A percentile compares a stretch with the other conserved stretches of the same genome.
Evolutionary conservation across 2,113 vertebrate genomes (phyloP).

Genomic region (Cyanoderma ruficeps): DNA sequence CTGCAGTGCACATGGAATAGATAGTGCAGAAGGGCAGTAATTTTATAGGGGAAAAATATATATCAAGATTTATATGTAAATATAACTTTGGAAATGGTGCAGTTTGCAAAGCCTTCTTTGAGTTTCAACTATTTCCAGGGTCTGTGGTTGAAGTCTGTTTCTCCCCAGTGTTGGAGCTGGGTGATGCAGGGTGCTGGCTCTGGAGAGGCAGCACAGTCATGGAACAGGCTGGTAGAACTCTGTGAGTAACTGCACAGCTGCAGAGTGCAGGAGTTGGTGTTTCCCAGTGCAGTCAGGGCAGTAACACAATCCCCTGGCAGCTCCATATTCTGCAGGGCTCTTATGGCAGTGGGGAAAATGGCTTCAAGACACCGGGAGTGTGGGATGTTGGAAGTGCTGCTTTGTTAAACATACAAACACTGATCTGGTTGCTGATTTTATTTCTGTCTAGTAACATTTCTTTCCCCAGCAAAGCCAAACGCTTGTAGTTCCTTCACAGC

Average conservation of each 20-base stretch:
- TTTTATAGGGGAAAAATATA: neutral
- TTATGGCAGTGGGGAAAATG: neutral
- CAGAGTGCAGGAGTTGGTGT: neutral
- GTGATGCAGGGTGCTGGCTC: neutral
- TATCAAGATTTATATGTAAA: neutral
- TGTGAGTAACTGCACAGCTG: neutral
- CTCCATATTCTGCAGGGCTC: slow-evolving; percentile 4
- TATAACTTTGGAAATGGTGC: neutral
- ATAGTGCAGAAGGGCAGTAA: neutral
- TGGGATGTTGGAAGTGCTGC: neutral
- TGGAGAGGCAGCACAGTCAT: neutral
- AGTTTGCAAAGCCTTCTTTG: neutral
- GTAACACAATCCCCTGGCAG: slow-evolving; percentile 4
- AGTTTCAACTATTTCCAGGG: neutral
- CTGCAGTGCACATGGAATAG: neutral
- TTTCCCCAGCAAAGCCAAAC: neutral
- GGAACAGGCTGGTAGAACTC: neutral
- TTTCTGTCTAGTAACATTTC: neutral
- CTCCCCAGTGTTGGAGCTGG: neutral
- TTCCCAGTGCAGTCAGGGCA: neutral
- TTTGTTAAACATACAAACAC: neutral
- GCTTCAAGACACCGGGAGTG: neutral
- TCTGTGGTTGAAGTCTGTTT: neutral
- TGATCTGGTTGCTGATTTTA: neutral
- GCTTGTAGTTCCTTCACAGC: neutral